These are phyloP conservation scores for Aldabrachelys gigantea DNA, from an alignment of 2,113 vertebrate genomes.

Conservation along the genomic window DNA sequence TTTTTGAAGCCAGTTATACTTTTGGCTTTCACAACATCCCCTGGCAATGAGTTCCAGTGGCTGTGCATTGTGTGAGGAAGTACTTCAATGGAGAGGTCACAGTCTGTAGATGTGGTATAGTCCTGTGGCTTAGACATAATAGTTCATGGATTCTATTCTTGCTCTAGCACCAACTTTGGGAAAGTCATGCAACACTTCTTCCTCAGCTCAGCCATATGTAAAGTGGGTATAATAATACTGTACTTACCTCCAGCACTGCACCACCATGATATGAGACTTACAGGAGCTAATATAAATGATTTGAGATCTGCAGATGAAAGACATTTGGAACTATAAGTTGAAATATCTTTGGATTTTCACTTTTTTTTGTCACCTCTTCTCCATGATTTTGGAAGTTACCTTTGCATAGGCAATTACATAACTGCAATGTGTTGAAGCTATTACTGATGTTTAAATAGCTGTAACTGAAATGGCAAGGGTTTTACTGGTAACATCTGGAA, in stretches of 20 bases:
- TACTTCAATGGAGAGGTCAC: not conserved
- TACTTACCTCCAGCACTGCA: not conserved
- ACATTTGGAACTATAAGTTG: not conserved
- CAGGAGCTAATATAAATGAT: not conserved
- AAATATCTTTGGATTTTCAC: not conserved
- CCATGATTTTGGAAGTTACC: not conserved
- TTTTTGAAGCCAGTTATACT: no score
- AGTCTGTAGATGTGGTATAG: rapidly evolving
- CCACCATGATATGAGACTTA: not conserved
- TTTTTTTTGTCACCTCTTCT: not conserved
- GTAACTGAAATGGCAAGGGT: not conserved
- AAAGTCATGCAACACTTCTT: not conserved
- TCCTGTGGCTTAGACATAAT: not conserved
- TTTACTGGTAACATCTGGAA: not conserved
- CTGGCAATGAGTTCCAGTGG: not conserved
- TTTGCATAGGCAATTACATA: not conserved
- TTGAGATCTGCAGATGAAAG: not conserved
- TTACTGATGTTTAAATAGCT: not conserved
- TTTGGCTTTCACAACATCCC: not conserved
- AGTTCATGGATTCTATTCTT: not conserved
- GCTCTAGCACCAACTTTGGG: not conserved
- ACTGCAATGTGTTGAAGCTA: not conserved
- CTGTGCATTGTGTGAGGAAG: not conserved
- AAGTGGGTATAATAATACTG: not conserved
- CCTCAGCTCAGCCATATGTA: not conserved